Evolutionary conservation across 2,113 vertebrate species (phyloP).

Genomic region (Pycnonotus jocosus): DNA sequence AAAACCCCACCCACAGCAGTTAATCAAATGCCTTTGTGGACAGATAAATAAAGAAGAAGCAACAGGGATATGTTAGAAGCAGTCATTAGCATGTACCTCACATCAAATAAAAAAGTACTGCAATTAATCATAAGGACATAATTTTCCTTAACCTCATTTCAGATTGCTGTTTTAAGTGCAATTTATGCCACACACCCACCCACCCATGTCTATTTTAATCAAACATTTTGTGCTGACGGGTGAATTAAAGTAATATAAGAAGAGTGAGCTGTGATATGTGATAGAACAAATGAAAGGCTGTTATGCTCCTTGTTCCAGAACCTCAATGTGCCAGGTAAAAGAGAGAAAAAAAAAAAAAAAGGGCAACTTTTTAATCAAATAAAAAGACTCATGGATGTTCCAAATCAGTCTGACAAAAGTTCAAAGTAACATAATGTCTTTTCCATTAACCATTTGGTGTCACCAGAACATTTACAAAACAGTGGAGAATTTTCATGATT

Average conservation of each 20-base stretch:
- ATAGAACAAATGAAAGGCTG: background rate
- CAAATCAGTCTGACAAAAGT: background rate
- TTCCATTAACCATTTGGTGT: background rate
- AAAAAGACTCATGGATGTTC: background rate
- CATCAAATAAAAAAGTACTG: background rate
- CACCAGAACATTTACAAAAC: background rate
- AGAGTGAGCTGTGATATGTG: background rate
- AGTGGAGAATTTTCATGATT: background rate
- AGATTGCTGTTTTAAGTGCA: background rate
- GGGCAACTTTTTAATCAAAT: background rate
- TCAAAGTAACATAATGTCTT: background rate
- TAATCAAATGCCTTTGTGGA: background rate
- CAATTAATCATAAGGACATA: constrained; percentile 1
- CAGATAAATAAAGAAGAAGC: background rate
- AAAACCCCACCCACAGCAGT: background rate
- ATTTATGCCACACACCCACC: constrained; percentile 14
- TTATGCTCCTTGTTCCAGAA: background rate
- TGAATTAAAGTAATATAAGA: background rate
- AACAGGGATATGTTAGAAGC: background rate
- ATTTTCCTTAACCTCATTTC: background rate
- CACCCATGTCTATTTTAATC: constrained; percentile 43
- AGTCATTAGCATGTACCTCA: background rate
- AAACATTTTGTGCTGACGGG: constrained; percentile 4
- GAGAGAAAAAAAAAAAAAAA: background rate
- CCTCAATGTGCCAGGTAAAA: background rate